Conservation (phyloP, 2,888 invertebrate species). For the Drymonia ruficornis region DNA sequence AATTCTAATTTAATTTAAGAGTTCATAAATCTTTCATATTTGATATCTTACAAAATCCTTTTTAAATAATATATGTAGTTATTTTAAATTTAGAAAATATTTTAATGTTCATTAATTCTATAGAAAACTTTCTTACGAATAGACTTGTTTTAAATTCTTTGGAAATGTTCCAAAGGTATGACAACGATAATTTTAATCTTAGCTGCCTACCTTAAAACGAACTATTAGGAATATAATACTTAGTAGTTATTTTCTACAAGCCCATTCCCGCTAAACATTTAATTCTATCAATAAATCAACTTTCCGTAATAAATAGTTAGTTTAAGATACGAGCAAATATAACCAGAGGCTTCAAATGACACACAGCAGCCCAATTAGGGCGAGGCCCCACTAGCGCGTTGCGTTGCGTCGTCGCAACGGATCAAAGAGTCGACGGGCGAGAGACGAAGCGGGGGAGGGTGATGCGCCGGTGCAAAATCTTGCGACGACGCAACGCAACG, state of each 20-base stretch:
- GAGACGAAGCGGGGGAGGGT: no score
- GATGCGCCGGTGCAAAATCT: no score
- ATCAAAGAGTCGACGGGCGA: no score
- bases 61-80: neutral
- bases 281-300: constrained; percentile 11
- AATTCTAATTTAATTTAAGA: no score
- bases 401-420: no score
- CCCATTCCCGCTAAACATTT: constrained; percentile 5
- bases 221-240: constrained; percentile 8
- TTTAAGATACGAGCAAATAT: neutral
- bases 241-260: constrained; percentile 11
- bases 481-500: no score
- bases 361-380: constrained; percentile 16
- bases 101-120: no score
- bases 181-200: constrained; percentile 26
- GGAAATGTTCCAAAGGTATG: no score
- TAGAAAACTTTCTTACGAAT: no score
- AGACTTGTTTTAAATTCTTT: no score
- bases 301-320: neutral
- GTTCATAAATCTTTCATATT: neutral
- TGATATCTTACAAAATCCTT: neutral
- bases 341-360: neutral
- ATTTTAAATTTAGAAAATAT: no score
- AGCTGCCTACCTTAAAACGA: constrained; percentile 6
- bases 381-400: no score